Conservation (phyloP, 2,888 invertebrate species). For the Beris morrisii region DNA sequence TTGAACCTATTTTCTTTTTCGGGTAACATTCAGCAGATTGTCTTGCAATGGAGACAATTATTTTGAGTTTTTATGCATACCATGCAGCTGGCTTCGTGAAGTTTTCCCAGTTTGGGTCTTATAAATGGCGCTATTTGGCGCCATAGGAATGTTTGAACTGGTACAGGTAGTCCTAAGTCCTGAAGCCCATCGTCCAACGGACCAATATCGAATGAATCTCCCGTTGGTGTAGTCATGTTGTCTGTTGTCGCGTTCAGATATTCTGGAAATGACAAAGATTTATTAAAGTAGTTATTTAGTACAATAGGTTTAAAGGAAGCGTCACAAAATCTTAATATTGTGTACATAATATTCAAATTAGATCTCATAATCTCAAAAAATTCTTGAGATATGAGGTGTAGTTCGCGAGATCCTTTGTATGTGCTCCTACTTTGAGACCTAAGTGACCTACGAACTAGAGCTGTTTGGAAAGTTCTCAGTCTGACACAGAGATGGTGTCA, state of each 20-base stretch:
- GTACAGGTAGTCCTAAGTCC: slow-evolving; percentile 85
- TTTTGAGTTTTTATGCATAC: slow-evolving; percentile 62
- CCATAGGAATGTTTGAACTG: slow-evolving; percentile 97
- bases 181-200: slow-evolving; percentile 65
- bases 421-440: too few species aligned
- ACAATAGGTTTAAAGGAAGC: too few species aligned
- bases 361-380: too few species aligned
- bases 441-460: too few species aligned
- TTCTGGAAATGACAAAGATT: too few species aligned
- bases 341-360: too few species aligned
- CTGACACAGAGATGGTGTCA: too few species aligned
- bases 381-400: too few species aligned
- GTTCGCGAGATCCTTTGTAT: too few species aligned
- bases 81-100: slow-evolving; percentile 96
- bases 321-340: too few species aligned
- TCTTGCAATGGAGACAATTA: background rate
- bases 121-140: slow-evolving; percentile 97
- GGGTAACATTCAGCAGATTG: slow-evolving; percentile 3
- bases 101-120: slow-evolving; percentile 89
- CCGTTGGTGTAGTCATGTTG: slow-evolving; percentile 43
- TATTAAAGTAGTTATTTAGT: too few species aligned
- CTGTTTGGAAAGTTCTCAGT: too few species aligned
- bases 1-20: slow-evolving; percentile 23
- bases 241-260: background rate
- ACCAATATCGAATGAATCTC: slow-evolving; percentile 30